Evolutionary conservation across 2,113 vertebrate species (phyloP).

Genomic region (Lepus timidus): DNA sequence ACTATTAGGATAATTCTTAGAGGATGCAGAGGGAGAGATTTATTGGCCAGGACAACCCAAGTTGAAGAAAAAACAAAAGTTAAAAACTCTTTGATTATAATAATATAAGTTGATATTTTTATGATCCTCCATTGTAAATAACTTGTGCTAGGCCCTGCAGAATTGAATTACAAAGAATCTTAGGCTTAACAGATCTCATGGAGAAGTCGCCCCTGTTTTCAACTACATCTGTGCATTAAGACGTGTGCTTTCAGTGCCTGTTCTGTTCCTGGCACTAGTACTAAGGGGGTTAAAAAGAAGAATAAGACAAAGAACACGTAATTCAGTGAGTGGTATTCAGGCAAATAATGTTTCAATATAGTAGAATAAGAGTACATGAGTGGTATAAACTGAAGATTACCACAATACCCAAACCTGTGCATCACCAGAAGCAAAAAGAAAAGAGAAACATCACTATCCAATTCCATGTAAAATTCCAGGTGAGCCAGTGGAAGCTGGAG

Average conservation of each 20-base stretch:
- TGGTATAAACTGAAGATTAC: constrained; percentile 18
- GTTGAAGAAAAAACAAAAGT: not conserved
- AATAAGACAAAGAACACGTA: constrained; percentile 9
- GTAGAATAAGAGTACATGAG: not conserved
- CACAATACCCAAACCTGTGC: not conserved
- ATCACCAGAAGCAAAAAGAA: not conserved
- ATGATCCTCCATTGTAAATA: constrained; percentile 17
- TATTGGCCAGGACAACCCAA: not conserved
- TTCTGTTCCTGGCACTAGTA: not conserved
- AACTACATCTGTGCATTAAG: not conserved
- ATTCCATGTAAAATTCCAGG: constrained; percentile 40
- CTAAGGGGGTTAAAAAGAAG: not conserved
- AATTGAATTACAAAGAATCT: constrained; percentile 23
- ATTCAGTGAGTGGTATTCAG: not conserved
- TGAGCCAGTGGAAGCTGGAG: not conserved
- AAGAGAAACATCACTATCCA: constrained; percentile 46
- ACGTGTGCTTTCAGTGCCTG: constrained; percentile 13
- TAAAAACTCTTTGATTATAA: constrained; percentile 46
- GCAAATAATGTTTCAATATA: constrained; percentile 40
- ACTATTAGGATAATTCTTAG: constrained; percentile 64
- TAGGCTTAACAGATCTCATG: not conserved
- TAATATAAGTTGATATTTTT: constrained; percentile 46
- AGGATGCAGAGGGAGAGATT: not conserved
- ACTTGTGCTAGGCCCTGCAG: not conserved
- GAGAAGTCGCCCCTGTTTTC: constrained; percentile 14